Evolutionary conservation across 2,113 vertebrate genomes (phyloP).

Genomic region (Amazona guildingii): DNA sequence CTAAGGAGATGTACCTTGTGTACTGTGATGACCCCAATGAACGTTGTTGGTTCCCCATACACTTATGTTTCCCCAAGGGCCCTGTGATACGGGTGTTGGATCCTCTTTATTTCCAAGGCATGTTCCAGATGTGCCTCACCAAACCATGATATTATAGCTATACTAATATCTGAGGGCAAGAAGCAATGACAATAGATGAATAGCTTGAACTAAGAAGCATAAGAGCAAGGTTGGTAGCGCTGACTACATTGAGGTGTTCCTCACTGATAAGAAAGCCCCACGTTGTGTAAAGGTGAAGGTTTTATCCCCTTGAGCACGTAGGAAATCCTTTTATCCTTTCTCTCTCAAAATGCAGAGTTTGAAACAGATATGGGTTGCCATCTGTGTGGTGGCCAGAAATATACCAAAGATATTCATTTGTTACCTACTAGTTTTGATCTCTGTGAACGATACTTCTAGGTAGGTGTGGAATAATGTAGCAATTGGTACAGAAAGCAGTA

Average conservation of each 20-base stretch:
- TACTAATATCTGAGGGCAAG: neutral
- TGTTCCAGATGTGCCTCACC: neutral
- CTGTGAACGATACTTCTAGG: neutral
- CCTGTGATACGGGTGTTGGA: neutral
- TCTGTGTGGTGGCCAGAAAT: neutral
- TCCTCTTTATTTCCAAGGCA: neutral
- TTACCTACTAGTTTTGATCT: neutral
- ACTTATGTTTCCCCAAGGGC: neutral
- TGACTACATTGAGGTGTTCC: neutral
- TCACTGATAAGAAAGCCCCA: neutral
- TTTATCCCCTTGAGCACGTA: neutral
- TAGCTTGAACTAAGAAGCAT: neutral
- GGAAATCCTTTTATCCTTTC: neutral
- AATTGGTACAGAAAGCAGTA: neutral
- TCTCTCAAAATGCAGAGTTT: neutral
- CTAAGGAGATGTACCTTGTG: neutral
- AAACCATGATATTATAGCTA: rapidly evolving
- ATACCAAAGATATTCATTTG: neutral
- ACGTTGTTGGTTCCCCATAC: neutral
- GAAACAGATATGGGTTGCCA: neutral
- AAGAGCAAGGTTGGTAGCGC: neutral
- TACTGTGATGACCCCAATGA: neutral
- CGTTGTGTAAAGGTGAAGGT: neutral
- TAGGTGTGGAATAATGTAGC: neutral
- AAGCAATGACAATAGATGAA: neutral